Percentiles rank a stretch among this genome's conserved stretches.
Evolutionary conservation across 1,140 invertebrate species (phyloP).

Genomic region (Octopus bimaculoides): DNA sequence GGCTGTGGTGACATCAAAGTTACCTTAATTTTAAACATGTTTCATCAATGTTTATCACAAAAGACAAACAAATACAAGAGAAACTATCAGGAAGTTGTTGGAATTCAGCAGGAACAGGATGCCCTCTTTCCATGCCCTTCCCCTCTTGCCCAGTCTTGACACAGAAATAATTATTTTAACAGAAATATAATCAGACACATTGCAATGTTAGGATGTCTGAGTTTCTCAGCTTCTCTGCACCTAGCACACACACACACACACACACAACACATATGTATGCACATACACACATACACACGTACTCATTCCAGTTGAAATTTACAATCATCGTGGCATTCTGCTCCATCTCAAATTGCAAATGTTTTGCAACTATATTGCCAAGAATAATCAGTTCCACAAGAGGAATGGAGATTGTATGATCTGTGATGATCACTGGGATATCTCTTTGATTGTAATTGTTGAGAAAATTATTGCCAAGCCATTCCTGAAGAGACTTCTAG

Average conservation of each 20-base stretch:
- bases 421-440: too few species aligned
- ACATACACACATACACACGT: too few species aligned
- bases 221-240: neutral
- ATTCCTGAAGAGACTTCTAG: too few species aligned
- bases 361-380: too few species aligned
- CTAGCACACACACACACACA: neutral
- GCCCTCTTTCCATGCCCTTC: neutral
- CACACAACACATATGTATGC: neutral
- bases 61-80: neutral
- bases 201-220: neutral
- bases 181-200: neutral
- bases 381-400: too few species aligned
- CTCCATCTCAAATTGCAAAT: too few species aligned
- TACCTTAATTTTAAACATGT: neutral
- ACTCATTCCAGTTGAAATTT: too few species aligned
- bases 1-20: neutral
- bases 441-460: too few species aligned
- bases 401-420: too few species aligned
- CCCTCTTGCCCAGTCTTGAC: neutral
- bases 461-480: too few species aligned
- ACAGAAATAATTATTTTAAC: too few species aligned
- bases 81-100: neutral
- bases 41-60: neutral
- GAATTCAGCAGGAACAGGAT: neutral
- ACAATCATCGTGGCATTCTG: too few species aligned